Percentiles rank a stretch among this genome's conserved stretches.
Evolutionary conservation across 2,113 vertebrate species (phyloP).

Genomic region (Ciconia stormi): DNA sequence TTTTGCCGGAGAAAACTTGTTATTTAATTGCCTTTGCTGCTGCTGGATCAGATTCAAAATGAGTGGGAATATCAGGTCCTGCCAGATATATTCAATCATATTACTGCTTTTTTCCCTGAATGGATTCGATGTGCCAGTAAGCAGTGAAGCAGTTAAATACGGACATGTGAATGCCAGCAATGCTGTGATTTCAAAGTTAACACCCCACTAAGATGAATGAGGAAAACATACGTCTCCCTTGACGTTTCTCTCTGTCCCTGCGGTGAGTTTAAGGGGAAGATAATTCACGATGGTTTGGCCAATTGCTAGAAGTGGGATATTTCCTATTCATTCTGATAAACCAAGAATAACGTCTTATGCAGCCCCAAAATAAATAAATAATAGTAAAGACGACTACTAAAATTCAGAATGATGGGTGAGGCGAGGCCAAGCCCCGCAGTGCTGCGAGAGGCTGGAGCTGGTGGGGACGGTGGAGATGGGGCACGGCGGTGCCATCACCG

Average conservation of each 20-base stretch:
- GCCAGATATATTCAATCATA: slow-evolving; percentile 52
- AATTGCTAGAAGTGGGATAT: background rate
- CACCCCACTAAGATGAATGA: background rate
- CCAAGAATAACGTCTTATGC: background rate
- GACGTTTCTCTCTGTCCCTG: background rate
- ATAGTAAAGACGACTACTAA: too few relatives aligned
- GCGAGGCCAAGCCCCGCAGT: background rate
- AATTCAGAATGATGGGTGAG: background rate
- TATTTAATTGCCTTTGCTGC: slow-evolving; percentile 58
- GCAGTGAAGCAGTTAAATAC: slow-evolving; percentile 31
- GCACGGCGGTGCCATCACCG: background rate
- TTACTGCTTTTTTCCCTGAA: background rate
- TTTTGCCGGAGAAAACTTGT: slow-evolving; percentile 19
- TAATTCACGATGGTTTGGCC: background rate
- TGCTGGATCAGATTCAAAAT: slow-evolving; percentile 48
- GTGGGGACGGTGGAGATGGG: background rate
- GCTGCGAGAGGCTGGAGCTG: background rate
- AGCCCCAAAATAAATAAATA: background rate
- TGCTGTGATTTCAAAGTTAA: background rate
- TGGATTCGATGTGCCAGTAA: background rate
- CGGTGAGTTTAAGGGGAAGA: background rate
- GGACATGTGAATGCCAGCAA: background rate
- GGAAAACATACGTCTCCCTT: background rate
- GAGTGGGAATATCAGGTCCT: slow-evolving; percentile 56
- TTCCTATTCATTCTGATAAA: background rate